Conservation (phyloP, 2,888 invertebrate species). For the Tipula helvola region DNA sequence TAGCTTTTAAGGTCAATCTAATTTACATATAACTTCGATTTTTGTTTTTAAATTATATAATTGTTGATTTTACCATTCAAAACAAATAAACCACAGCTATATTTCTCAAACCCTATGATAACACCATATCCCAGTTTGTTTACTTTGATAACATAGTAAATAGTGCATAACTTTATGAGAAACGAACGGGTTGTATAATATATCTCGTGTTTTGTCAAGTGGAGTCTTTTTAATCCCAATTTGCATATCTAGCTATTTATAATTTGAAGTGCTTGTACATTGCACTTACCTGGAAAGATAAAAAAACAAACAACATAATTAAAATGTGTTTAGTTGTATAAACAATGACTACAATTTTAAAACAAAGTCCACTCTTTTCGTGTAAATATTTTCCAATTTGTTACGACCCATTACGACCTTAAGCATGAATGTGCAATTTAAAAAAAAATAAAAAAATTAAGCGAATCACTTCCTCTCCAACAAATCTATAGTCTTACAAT, state of each 20-base stretch:
- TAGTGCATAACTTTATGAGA: not conserved
- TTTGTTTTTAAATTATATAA: not conserved
- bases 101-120: not conserved
- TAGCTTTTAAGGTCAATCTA: not conserved
- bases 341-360: too few species aligned
- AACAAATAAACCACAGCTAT: not conserved
- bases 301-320: not conserved
- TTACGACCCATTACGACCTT: too few species aligned
- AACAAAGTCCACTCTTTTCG: too few species aligned
- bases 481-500: too few species aligned
- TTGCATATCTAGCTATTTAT: not conserved
- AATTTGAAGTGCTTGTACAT: not conserved
- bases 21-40: not conserved
- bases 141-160: not conserved
- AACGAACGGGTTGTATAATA: not conserved
- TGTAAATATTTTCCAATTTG: too few species aligned
- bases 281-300: not conserved
- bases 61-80: not conserved
- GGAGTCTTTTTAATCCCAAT: not conserved
- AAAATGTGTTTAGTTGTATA: not conserved
- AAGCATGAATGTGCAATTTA: too few species aligned
- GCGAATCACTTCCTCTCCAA: too few species aligned
- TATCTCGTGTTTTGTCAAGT: not conserved
- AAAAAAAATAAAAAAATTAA: too few species aligned
- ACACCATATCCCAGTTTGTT: not conserved